Evolutionary conservation across 1,140 invertebrate species (phyloP).

Genomic region (Eueides isabella): DNA sequence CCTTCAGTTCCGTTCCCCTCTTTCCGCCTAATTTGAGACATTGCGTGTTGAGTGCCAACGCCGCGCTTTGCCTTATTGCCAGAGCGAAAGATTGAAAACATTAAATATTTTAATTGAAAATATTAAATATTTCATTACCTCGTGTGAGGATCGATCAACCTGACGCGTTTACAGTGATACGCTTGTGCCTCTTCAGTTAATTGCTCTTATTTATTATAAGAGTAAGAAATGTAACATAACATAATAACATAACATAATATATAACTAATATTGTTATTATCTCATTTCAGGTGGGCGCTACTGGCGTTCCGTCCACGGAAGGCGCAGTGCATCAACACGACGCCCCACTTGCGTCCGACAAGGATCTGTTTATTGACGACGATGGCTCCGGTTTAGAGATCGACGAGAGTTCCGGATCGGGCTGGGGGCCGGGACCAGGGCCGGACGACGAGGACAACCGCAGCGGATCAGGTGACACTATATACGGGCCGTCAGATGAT

Average conservation of each 20-base stretch:
- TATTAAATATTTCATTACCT: too few species aligned
- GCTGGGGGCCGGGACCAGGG: slow-evolving; percentile 78
- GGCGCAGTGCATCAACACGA: slow-evolving; percentile 61
- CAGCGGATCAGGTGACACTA: slow-evolving; percentile 71
- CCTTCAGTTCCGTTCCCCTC: too few species aligned
- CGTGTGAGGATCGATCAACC: too few species aligned
- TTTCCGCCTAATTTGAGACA: too few species aligned
- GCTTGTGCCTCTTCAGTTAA: too few species aligned
- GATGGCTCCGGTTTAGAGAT: slow-evolving; percentile 78
- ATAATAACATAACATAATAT: neutral
- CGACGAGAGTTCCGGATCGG: slow-evolving; percentile 81
- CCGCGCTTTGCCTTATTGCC: too few species aligned
- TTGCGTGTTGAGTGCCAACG: too few species aligned
- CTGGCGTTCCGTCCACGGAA: slow-evolving; percentile 56
- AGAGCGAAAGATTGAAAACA: too few species aligned
- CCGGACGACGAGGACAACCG: slow-evolving; percentile 79
- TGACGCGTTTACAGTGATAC: too few species aligned
- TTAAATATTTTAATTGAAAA: too few species aligned
- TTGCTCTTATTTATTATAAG: neutral
- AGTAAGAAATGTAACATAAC: neutral
- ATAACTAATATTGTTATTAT: neutral
- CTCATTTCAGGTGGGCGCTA: slow-evolving; percentile 65
- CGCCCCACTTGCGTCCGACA: slow-evolving; percentile 55
- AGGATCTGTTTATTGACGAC: slow-evolving; percentile 78
- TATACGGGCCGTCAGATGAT: slow-evolving; percentile 61